Conservation (phyloP, 2,888 invertebrate genomes). For the Eurytoma californica region DNA sequence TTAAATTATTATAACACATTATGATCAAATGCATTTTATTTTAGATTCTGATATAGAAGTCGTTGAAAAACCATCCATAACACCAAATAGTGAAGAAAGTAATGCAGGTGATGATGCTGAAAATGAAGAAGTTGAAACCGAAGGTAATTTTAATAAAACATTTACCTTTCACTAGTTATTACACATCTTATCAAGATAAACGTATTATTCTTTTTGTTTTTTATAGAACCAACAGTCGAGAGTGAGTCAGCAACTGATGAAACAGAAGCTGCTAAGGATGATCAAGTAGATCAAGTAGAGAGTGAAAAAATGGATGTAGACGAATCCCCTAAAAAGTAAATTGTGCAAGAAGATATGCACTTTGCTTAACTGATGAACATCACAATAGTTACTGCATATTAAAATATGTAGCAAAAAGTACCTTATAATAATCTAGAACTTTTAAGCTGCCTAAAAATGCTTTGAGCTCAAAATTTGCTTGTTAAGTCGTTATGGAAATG, state of each 20-base stretch:
- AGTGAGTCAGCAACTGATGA: background rate
- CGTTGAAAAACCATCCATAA: constrained; percentile 67
- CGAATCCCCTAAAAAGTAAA: constrained; percentile 60
- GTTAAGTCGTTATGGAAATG: too few relatives aligned
- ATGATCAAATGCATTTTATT: constrained; percentile 25
- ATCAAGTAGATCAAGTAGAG: constrained; percentile 52
- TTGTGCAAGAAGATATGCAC: constrained; percentile 47
- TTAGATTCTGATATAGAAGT: constrained; percentile 73
- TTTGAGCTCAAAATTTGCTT: constrained; percentile 1
- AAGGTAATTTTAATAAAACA: constrained; percentile 19
- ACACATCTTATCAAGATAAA: background rate
- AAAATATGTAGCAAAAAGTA: constrained; percentile 27
- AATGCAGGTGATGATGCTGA: constrained; percentile 49
- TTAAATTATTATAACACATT: background rate
- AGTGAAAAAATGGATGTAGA: constrained; percentile 64
- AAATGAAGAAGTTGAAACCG: constrained; percentile 40
- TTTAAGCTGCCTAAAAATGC: constrained; percentile 21
- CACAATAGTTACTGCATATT: constrained; percentile 16
- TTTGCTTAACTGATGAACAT: background rate
- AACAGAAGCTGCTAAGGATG: constrained; percentile 18
- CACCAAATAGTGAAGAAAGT: constrained; percentile 59
- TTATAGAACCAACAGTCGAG: constrained; percentile 5
- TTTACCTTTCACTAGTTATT: background rate
- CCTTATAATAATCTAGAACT: constrained; percentile 14
- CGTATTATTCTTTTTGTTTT: background rate